Evolutionary conservation across 2,113 vertebrate species (phyloP).

Genomic region (Pangasianodon hypophthalmus): DNA sequence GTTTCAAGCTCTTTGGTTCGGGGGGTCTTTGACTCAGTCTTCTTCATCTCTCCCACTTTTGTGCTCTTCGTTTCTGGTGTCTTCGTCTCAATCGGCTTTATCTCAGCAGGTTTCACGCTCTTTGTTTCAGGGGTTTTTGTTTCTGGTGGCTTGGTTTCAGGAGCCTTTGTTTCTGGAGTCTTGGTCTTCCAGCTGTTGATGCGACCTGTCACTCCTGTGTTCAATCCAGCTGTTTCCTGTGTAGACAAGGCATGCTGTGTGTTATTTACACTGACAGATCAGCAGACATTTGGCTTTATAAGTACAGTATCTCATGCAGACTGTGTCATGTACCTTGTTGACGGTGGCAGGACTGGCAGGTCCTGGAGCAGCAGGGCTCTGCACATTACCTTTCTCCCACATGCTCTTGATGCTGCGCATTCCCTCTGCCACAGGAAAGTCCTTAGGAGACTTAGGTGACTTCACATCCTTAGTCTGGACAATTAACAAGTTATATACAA

Average conservation of each 20-base stretch:
- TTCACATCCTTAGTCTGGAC: constrained; percentile 83
- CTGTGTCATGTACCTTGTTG: constrained; percentile 79
- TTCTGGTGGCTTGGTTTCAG: constrained; percentile 50
- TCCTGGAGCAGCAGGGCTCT: constrained; percentile 67
- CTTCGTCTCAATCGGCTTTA: neutral
- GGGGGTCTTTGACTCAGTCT: constrained; percentile 49
- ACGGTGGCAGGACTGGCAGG: constrained; percentile 74
- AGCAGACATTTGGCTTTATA: neutral
- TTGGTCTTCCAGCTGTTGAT: constrained; percentile 89
- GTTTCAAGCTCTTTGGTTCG: constrained; percentile 32
- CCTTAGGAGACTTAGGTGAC: constrained; percentile 78
- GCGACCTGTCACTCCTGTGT: constrained; percentile 85
- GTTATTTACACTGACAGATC: neutral
- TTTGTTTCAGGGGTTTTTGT: constrained; percentile 27
- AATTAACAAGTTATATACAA: constrained; percentile 1
- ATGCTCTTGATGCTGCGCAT: constrained; percentile 93
- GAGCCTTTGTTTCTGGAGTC: constrained; percentile 82
- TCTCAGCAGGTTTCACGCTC: constrained; percentile 17
- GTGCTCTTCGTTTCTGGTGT: constrained; percentile 27
- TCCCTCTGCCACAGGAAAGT: constrained; percentile 84
- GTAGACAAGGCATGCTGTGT: constrained; percentile 21
- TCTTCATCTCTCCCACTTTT: neutral
- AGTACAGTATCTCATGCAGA: neutral
- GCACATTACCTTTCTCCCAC: constrained; percentile 94
- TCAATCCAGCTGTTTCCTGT: constrained; percentile 85